These are phyloP conservation scores for Dryobates pubescens DNA, from an alignment of 2,797 vertebrate genomes.

Conservation along the genomic window DNA sequence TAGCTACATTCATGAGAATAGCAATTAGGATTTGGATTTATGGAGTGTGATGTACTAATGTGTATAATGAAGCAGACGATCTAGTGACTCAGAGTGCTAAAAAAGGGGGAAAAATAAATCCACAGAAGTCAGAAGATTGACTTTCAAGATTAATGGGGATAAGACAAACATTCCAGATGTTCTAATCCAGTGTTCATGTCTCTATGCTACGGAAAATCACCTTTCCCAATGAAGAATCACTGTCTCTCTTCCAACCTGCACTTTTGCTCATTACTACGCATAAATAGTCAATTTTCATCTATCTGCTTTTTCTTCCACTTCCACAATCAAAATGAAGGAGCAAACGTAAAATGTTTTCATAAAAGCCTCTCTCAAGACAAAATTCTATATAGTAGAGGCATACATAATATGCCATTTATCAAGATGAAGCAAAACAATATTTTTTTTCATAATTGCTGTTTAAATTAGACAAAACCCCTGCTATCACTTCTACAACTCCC, in stretches of 20 bases:
- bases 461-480: background rate
- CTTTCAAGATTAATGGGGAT: conserved; percentile 48
- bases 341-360: background rate
- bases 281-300: background rate
- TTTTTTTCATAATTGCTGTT: conserved; percentile 18
- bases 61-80: conserved; percentile 52
- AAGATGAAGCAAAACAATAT: conserved; percentile 1
- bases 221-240: background rate
- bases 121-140: conserved; percentile 40
- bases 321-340: background rate
- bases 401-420: background rate
- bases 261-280: background rate
- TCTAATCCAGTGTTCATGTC: conserved; percentile 26
- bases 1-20: conserved; percentile 30
- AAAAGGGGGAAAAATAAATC: conserved; percentile 26
- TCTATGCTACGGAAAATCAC: conserved; percentile 13
- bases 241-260: background rate
- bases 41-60: conserved; percentile 33
- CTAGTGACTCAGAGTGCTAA: conserved; percentile 58
- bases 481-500: conserved; percentile 4
- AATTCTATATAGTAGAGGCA: background rate
- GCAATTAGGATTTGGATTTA: conserved; percentile 43
- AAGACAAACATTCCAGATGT: conserved; percentile 63
- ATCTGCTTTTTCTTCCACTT: background rate
- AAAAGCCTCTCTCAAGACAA: conserved; percentile 17